phyloP scores from a whole-genome alignment of 2,888 invertebrate species.

The Luffia ferchaultella region DNA sequence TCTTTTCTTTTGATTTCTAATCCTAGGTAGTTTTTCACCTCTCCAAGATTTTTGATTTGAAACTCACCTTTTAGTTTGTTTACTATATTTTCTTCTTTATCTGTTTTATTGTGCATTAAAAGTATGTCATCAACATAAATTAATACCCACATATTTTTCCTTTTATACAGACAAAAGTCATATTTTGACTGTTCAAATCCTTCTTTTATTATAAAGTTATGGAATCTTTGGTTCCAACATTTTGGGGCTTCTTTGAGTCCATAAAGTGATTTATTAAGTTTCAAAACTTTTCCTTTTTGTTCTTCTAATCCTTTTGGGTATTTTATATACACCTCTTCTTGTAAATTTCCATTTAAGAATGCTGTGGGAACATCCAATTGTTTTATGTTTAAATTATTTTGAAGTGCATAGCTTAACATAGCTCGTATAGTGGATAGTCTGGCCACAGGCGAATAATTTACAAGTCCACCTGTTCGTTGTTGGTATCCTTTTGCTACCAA shows the following conservation, averaged over 20 bases:
- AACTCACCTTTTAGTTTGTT: neutral
- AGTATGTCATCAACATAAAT: constrained; percentile 10
- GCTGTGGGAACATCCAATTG: constrained; percentile 7
- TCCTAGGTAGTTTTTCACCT: neutral
- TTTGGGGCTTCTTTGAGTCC: constrained; percentile 4
- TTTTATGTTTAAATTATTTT: neutral
- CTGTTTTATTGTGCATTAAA: neutral
- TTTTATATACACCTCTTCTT: constrained; percentile 3
- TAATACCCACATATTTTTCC: constrained; percentile 4
- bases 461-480: neutral
- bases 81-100: neutral
- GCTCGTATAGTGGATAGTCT: neutral
- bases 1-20: neutral
- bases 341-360: constrained; percentile 4
- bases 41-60: neutral
- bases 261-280: constrained; percentile 7
- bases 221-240: constrained; percentile 1
- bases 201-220: neutral
- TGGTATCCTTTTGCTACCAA: neutral
- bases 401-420: neutral
- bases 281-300: constrained; percentile 3
- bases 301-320: neutral
- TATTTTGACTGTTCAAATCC: neutral
- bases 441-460: neutral
- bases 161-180: constrained; percentile 5